Evolutionary conservation across 2,113 vertebrate species (phyloP).

Genomic region (Anarhynchus alexandrinus): DNA sequence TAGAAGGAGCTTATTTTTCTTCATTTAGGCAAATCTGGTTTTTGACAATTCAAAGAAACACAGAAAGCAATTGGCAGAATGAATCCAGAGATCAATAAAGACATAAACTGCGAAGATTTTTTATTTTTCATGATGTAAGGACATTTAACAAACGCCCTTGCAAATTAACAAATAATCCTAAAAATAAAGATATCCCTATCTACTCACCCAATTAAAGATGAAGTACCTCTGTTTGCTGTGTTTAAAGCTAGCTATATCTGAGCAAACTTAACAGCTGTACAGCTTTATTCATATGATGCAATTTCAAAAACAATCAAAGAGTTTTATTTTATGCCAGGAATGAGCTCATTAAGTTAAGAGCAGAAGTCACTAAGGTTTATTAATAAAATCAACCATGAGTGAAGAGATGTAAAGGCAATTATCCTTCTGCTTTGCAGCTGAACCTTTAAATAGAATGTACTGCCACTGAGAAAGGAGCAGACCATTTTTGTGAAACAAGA

Average conservation of each 20-base stretch:
- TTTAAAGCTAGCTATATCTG: neutral
- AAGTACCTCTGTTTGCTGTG: neutral
- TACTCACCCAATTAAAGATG: neutral
- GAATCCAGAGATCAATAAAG: neutral
- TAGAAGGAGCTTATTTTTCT: neutral
- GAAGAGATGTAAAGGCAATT: neutral
- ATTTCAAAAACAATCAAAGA: neutral
- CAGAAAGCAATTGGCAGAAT: neutral
- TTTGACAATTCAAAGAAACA: neutral
- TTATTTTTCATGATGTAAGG: neutral
- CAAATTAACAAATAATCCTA: neutral
- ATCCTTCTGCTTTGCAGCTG: neutral
- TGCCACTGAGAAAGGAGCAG: neutral
- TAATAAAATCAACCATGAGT: neutral
- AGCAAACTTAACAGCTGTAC: neutral
- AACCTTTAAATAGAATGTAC: neutral
- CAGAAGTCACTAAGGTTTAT: neutral
- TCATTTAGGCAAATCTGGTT: neutral
- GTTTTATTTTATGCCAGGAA: neutral
- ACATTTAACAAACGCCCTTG: neutral
- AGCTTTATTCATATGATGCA: neutral
- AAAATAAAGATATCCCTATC: neutral
- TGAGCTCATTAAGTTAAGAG: neutral
- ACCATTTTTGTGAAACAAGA: neutral
- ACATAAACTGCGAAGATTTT: neutral